Base-by-base conservation (phyloP, 2,888 invertebrate species). In the Coremacera marginata region DNA sequence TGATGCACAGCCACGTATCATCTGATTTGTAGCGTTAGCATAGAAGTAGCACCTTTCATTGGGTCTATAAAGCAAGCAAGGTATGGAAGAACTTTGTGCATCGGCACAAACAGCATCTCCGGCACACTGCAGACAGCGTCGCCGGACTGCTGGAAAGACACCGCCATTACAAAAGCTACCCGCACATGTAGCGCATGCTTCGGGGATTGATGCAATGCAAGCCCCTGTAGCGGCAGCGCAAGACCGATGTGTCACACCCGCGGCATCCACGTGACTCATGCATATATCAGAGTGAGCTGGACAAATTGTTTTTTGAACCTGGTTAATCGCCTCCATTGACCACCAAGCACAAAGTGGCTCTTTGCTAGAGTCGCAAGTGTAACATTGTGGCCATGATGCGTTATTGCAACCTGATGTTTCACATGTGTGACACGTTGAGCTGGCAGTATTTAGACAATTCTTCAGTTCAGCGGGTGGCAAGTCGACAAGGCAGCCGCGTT, bases 21-120 rank as follows among this genome's bases (percentile, higher is more conserved):
- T 80, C 9, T 57, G 77, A 27, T 78, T 78, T 31, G 75, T 79
- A 7, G 72, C 78, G 7, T 78, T 75, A 11, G 78, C 76, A 62
- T 78, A 81, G 27, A 79, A 67, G 65, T 80, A 81, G 70, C 83
- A 83, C 34, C 78, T 22, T 19, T 82, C 81, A 14, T 79, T 37
- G 8, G 60, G n/a, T 14, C 68, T 34, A 60, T 80, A 82, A n/a
- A 67, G 31, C 0, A 60, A 19, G 52, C 82, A 82, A 31, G 80
- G 71, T 5, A 65, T 31, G 1, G 79, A 73, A 1, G 14, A 31
- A 9, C n/a, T 37, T 70, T 82, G 81, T 2, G 27, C 74, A 9
- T 62, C 19, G 8, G 68, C 78, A 74, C 83, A 83, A 1, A 78
- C 81, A 16, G 73, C 25, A 22, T 31, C 51, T 31, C 70, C 76